phyloP scores from a whole-genome alignment of 2,113 vertebrate genomes.

The Athene cunicularia region DNA sequence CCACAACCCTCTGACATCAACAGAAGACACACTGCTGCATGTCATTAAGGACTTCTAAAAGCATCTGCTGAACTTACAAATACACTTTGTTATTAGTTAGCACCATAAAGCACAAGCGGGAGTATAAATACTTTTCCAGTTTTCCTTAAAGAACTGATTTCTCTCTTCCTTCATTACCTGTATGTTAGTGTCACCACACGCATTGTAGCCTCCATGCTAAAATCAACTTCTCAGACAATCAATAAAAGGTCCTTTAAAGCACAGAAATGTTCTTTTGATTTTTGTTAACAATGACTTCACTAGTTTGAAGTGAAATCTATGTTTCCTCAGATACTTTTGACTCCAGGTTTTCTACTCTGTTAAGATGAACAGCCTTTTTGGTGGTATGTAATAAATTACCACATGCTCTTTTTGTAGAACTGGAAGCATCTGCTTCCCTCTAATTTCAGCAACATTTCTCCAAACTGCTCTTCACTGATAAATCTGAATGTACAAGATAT shows the following conservation, averaged over 20 bases:
- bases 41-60: neutral
- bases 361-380: neutral
- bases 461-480: neutral
- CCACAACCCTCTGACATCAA: neutral
- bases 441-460: neutral
- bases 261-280: neutral
- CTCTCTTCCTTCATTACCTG: neutral
- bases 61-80: neutral
- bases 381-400: neutral
- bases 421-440: neutral
- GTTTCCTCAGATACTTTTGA: neutral
- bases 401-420: neutral
- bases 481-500: neutral
- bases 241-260: neutral
- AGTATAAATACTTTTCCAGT: neutral
- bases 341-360: neutral
- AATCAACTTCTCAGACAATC: neutral
- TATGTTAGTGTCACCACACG: neutral
- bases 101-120: neutral
- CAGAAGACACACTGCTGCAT: neutral
- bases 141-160: neutral
- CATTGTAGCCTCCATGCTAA: neutral
- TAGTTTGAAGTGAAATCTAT: neutral
- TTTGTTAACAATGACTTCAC: neutral
- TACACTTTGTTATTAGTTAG: neutral